Conservation (phyloP, 2,113 vertebrate species). For the Lepus europaeus region DNA sequence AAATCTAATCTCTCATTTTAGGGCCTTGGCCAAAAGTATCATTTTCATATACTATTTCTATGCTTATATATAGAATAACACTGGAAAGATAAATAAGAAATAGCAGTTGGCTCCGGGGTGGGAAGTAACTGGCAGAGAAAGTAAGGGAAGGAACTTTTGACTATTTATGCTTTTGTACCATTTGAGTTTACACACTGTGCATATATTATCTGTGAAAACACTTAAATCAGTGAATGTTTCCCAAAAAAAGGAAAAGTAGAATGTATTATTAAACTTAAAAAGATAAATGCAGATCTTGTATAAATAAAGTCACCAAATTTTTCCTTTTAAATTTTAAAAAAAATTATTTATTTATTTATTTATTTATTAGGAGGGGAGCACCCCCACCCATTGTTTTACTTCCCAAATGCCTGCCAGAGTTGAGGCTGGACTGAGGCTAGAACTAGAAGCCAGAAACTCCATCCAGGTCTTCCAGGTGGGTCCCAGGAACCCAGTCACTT, state of each 20-base stretch:
- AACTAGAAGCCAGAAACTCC: too few relatives aligned
- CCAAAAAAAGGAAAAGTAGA: not conserved
- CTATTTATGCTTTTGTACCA: not conserved
- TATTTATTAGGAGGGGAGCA: too few relatives aligned
- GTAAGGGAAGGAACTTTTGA: not conserved
- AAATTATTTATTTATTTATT: too few relatives aligned
- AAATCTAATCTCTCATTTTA: not conserved
- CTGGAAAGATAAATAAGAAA: not conserved
- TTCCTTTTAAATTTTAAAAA: too few relatives aligned
- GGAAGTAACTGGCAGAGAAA: not conserved
- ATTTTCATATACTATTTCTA: constrained; percentile 1
- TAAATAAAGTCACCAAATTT: constrained; percentile 2
- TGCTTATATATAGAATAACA: not conserved
- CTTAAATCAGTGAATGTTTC: not conserved
- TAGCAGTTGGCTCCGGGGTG: not conserved
- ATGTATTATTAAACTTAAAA: constrained; percentile 31
- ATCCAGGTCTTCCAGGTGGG: too few relatives aligned
- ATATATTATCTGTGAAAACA: constrained; percentile 31
- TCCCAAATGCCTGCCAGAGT: too few relatives aligned
- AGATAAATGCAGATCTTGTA: not conserved
- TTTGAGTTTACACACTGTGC: not conserved
- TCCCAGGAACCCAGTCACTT: too few relatives aligned
- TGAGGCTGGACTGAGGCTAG: too few relatives aligned
- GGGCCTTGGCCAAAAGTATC: not conserved
- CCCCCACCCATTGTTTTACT: too few relatives aligned